Conservation (phyloP, 2,113 vertebrate species). For the Lampris incognitus region DNA sequence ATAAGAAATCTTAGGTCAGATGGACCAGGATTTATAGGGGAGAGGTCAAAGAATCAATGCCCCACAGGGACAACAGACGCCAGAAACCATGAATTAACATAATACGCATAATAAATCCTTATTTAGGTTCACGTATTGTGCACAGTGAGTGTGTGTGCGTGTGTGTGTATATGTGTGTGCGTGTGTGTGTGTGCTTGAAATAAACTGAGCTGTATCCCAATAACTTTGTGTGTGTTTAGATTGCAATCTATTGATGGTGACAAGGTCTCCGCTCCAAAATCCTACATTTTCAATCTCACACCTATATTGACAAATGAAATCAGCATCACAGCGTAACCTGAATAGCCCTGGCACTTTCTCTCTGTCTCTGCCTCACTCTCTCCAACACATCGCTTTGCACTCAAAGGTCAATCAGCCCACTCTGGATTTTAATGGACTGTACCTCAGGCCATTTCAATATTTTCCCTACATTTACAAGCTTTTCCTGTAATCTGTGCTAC, state of each 20-base stretch:
- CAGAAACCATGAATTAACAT: conserved; percentile 16
- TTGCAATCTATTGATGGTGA: too few species aligned
- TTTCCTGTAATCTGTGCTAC: conserved; percentile 24
- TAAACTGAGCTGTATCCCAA: not conserved
- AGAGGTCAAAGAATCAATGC: conserved; percentile 42
- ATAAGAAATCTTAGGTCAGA: conserved; percentile 40
- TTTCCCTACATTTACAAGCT: conserved; percentile 15
- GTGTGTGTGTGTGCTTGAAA: not conserved
- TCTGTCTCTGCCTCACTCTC: not conserved
- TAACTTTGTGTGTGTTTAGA: not conserved
- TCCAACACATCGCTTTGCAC: not conserved
- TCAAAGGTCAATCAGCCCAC: not conserved
- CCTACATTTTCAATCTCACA: not conserved
- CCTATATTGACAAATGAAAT: not conserved
- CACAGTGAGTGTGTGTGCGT: not conserved
- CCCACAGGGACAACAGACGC: conserved; percentile 27
- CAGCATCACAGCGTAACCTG: too few species aligned
- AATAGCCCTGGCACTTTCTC: not conserved
- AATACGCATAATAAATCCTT: not conserved
- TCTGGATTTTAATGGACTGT: conserved; percentile 7
- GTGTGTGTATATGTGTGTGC: not conserved
- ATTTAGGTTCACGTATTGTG: not conserved
- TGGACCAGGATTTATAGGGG: conserved; percentile 28
- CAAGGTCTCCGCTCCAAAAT: not conserved
- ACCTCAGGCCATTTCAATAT: conserved; percentile 3